Base-by-base conservation (phyloP, 2,888 invertebrate species). In the Phortica okadai region DNA sequence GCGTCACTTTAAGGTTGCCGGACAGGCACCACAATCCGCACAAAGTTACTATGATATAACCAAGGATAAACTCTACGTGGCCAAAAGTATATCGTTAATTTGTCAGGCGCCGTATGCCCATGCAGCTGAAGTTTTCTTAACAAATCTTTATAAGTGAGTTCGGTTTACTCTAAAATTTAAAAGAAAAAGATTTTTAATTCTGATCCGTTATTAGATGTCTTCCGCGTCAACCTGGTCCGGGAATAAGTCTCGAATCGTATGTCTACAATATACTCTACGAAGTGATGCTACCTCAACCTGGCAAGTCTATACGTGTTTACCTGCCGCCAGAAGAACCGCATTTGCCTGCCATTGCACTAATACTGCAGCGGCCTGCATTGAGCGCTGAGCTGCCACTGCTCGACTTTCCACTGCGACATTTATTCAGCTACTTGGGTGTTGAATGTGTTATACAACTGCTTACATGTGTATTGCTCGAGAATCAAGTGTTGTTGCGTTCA, bases 231-330 rank as follows among this genome's bases (percentile, higher is more conserved):
- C 95, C 95, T 11, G 95, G 95, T 11, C 94, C 95, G 73, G 94
- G 95, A 67, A 93, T 96, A 42, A 96, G 97, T 84, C 93, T 98
- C 76, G 99, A 99, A 92, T 97, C 97, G 78, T 98, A 97, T 92
- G 97, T 99, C 10, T 98, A 97, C 92, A 98, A 98, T 92, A 93
- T 99, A 82, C 93, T 99, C 73, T 97, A 98, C 92, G 98, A 99
- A 93, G 97, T 99, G 76, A 96, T 96, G 88, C 93, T 98, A 84
- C 99, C 99, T 62, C 93, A 95, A 75, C 95, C 97, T 1, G 98
- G 98, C 14, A 96, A 97, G 90, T 97, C 97, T 79, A 93, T 98
- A 92, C 92, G 95, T 88, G 92, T 96, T 85, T 94, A 95, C 91
- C 93, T 95, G 86, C 95, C 95, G 74, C 95, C 95, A 44, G 91